phyloP scores from a whole-genome alignment of 2,888 invertebrate species.

The Mesoligia furuncula region DNA sequence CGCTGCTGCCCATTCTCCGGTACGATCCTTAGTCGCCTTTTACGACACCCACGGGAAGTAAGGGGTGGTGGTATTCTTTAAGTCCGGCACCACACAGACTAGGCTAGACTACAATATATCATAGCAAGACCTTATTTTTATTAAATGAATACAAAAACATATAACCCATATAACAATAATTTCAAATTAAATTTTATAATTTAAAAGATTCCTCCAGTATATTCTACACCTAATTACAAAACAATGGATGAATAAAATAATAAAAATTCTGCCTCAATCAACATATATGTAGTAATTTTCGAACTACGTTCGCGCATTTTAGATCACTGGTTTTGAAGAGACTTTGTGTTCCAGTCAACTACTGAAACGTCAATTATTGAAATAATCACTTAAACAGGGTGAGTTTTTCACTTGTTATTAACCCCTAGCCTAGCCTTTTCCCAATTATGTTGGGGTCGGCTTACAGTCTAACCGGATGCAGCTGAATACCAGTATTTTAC shows the following conservation, averaged over 20 bases:
- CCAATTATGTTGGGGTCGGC: too few relatives aligned
- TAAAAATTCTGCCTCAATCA: conserved; percentile 1
- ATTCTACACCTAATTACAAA: not conserved
- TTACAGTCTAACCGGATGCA: too few relatives aligned
- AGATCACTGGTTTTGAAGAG: not conserved
- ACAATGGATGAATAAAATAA: conserved; percentile 9
- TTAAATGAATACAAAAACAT: not conserved
- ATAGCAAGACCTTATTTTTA: not conserved
- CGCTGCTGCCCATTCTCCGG: too few relatives aligned
- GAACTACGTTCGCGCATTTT: not conserved
- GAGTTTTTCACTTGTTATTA: not conserved
- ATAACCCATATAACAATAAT: too few relatives aligned
- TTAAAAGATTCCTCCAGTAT: not conserved
- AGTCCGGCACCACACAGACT: too few relatives aligned
- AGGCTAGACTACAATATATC: not conserved
- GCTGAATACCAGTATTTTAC: too few relatives aligned
- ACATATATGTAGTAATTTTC: not conserved
- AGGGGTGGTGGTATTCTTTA: too few relatives aligned
- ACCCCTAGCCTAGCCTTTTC: too few relatives aligned
- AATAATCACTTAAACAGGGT: not conserved
- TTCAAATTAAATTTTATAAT: not conserved
- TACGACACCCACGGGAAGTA: too few relatives aligned
- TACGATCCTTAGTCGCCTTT: too few relatives aligned
- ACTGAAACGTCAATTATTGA: not conserved
- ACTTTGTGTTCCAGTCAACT: not conserved